Conservation (phyloP, 2,888 invertebrate species). For the Rhagonycha fulva region DNA sequence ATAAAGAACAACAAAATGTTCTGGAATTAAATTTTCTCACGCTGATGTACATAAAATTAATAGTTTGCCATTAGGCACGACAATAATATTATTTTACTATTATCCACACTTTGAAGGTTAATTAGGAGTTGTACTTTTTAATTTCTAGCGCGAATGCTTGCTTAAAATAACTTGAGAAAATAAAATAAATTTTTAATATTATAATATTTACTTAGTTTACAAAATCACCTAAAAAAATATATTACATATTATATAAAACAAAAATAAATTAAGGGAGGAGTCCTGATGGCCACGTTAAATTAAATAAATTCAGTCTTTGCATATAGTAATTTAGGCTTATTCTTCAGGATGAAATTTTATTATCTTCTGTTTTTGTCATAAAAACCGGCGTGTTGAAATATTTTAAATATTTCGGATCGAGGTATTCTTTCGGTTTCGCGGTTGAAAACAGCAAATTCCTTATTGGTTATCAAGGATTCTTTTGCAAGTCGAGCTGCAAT, state of each 20-base stretch:
- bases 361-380: conserved; percentile 14
- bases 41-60: neutral
- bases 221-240: neutral
- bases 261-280: neutral
- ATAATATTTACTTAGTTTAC: neutral
- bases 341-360: neutral
- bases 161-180: neutral
- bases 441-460: conserved; percentile 77
- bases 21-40: neutral
- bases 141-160: neutral
- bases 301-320: neutral
- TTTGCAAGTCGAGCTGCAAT: conserved; percentile 75
- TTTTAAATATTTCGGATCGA: conserved; percentile 72
- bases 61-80: neutral
- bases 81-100: neutral
- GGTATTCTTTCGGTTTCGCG: conserved; percentile 83
- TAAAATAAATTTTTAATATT: neutral
- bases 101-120: neutral
- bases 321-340: neutral
- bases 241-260: neutral
- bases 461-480: conserved; percentile 77
- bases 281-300: neutral
- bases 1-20: neutral
- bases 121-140: neutral
- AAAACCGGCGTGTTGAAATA: conserved; percentile 55